A percentile compares a stretch with the other conserved stretches of the same genome.
phyloP scores from a whole-genome alignment of 2,113 vertebrate genomes.

The Limnothrissa miodon region DNA sequence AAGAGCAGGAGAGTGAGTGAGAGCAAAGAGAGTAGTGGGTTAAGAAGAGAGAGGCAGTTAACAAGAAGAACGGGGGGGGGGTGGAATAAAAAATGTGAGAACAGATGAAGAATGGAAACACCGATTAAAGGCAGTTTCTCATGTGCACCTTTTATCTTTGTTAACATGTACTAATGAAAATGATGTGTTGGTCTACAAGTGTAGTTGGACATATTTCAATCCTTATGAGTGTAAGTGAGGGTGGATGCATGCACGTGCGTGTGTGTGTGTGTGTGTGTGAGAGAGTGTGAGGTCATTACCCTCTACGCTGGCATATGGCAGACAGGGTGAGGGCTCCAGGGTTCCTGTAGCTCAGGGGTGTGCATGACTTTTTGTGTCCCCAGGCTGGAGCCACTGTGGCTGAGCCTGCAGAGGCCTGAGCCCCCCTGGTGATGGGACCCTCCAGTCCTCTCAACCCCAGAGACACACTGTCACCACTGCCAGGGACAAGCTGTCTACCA shows the following conservation, averaged over 20 bases:
- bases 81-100: neutral
- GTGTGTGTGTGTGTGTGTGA: neutral
- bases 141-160: neutral
- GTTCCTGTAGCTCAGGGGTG: constrained; percentile 7
- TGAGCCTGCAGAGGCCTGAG: constrained; percentile 5
- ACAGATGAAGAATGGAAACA: neutral
- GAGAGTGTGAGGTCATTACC: constrained; percentile 1
- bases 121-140: neutral
- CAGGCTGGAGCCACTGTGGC: constrained; percentile 4
- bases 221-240: constrained; percentile 32
- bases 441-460: neutral
- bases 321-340: constrained; percentile 8
- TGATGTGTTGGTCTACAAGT: neutral
- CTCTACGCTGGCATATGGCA: constrained; percentile 9
- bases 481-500: neutral
- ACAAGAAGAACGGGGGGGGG: no score
- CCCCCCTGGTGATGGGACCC: constrained; percentile 10
- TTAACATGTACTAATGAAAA: neutral
- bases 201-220: no score
- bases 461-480: constrained; percentile 17
- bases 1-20: neutral
- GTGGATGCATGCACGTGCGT: constrained; percentile 6
- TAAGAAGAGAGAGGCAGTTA: neutral
- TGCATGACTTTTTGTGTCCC: constrained; percentile 4
- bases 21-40: neutral